A percentile compares a stretch with the other conserved stretches of the same genome.
These are phyloP conservation scores for Ruditapes philippinarum DNA, from an alignment of 1,140 invertebrate genomes.

Conservation along the genomic window DNA sequence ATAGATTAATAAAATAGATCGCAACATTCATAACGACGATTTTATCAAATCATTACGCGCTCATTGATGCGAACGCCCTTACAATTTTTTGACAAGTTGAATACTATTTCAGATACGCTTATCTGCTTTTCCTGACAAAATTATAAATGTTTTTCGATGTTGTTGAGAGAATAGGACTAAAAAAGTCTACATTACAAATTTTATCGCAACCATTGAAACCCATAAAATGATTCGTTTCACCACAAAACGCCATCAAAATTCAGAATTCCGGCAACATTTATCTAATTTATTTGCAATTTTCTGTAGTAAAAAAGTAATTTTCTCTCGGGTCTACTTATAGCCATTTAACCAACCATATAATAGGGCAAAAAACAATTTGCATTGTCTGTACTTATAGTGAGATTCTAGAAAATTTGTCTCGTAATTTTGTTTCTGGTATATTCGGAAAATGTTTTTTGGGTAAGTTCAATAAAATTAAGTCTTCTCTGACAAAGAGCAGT, in stretches of 20 bases:
- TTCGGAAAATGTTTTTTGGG: not conserved
- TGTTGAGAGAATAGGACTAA: not conserved
- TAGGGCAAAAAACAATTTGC: not conserved
- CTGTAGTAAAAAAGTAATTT: conserved; percentile 16
- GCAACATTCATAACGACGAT: not conserved
- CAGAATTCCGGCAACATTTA: conserved; percentile 10
- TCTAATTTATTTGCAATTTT: conserved; percentile 29
- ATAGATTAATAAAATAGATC: not conserved
- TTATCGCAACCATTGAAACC: not conserved
- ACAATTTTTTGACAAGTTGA: not conserved
- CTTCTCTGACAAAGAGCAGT: too few species aligned
- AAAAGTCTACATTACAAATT: not conserved
- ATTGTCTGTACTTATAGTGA: not conserved
- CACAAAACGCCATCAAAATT: not conserved
- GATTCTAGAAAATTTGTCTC: not conserved
- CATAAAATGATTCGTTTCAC: not conserved
- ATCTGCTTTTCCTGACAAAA: conserved; percentile 1
- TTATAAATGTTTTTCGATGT: not conserved
- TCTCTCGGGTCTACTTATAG: not conserved
- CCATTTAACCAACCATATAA: not conserved
- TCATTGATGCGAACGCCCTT: not conserved
- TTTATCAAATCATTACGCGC: not conserved
- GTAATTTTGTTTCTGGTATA: not conserved
- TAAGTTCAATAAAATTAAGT: too few species aligned
- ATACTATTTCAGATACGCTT: not conserved